Evolutionary conservation across 2,113 vertebrate species (phyloP).

Genomic region (Centropus bengalensis): DNA sequence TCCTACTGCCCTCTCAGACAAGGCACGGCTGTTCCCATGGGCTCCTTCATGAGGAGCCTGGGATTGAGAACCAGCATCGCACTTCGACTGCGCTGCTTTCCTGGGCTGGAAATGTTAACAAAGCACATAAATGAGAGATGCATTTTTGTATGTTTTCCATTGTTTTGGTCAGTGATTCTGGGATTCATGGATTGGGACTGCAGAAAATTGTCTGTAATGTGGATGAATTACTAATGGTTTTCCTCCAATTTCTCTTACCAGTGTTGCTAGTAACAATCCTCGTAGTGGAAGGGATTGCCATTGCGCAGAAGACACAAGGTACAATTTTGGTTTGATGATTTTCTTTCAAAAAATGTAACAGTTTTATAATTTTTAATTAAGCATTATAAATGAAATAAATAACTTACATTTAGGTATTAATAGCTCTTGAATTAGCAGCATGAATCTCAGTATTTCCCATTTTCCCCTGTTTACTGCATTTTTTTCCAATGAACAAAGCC

Average conservation of each 20-base stretch:
- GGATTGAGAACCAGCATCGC: neutral
- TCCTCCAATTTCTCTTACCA: constrained; percentile 71
- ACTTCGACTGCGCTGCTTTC: neutral
- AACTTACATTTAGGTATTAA: neutral
- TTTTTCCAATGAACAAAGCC: neutral
- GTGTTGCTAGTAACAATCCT: constrained; percentile 92
- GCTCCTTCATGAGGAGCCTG: neutral
- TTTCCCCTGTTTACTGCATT: neutral
- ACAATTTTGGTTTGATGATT: neutral
- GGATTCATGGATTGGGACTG: neutral
- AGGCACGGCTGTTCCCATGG: neutral
- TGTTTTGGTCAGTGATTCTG: neutral
- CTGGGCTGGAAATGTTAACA: neutral
- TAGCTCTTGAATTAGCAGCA: neutral
- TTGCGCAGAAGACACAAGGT: constrained; percentile 97
- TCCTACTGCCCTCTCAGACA: neutral
- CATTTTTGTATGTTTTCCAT: neutral
- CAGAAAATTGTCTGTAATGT: neutral
- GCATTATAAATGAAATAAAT: neutral
- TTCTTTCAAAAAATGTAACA: neutral
- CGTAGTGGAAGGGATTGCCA: constrained; percentile 91
- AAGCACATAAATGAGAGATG: neutral
- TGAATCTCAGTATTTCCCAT: neutral
- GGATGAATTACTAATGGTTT: constrained; percentile 39
- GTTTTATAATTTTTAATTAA: neutral